These are phyloP conservation scores for Brenthis daphne DNA, from an alignment of 2,888 invertebrate species.

Conservation along the genomic window DNA sequence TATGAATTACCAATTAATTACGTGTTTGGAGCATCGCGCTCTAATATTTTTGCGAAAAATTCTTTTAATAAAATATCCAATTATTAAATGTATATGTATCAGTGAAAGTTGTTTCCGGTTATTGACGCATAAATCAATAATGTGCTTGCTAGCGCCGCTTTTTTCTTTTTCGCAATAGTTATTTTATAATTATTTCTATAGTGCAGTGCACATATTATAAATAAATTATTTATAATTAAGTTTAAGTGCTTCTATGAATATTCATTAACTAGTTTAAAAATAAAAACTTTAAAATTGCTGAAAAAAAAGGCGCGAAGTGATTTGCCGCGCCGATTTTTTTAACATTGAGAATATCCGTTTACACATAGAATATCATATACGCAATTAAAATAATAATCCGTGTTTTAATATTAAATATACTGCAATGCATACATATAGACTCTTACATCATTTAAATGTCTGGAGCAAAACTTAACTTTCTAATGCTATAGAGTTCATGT, in stretches of 20 bases:
- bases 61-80: slow-evolving; percentile 46
- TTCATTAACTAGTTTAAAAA: slow-evolving; percentile 22
- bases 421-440: slow-evolving; percentile 47
- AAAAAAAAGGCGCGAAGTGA: slow-evolving; percentile 76
- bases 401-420: slow-evolving; percentile 19
- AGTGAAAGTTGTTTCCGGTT: slow-evolving; percentile 51
- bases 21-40: slow-evolving; percentile 49
- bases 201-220: slow-evolving; percentile 19
- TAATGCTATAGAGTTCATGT: slow-evolving; percentile 68
- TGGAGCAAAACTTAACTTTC: slow-evolving; percentile 54
- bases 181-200: slow-evolving; percentile 52
- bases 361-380: slow-evolving; percentile 8
- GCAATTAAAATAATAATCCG: slow-evolving; percentile 7
- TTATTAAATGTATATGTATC: slow-evolving; percentile 50
- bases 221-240: slow-evolving; percentile 13
- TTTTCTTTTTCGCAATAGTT: slow-evolving; percentile 67
- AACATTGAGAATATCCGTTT: slow-evolving; percentile 45
- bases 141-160: slow-evolving; percentile 68
- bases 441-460: slow-evolving; percentile 47
- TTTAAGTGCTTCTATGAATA: slow-evolving; percentile 34
- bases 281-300: slow-evolving; percentile 51
- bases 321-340: slow-evolving; percentile 53
- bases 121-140: slow-evolving; percentile 73
- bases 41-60: slow-evolving; percentile 51
- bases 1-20: slow-evolving; percentile 64